phyloP scores from a whole-genome alignment of 1,140 invertebrate genomes.

The Trachymyrmex cornetzi region DNA sequence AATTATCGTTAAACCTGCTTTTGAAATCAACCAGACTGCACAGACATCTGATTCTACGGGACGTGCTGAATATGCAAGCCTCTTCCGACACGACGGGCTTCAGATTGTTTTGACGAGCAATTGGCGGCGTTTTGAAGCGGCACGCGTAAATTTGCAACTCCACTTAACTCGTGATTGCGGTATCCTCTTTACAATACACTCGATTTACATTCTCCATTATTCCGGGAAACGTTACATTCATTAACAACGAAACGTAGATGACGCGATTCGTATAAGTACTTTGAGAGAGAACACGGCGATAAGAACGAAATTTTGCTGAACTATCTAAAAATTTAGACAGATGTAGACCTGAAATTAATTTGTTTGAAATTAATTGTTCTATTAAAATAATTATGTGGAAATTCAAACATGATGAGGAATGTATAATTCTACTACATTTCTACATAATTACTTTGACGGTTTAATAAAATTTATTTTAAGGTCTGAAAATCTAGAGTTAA shows the following conservation, averaged over 20 bases:
- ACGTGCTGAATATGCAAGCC: slow-evolving; percentile 56
- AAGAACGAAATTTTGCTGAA: background rate
- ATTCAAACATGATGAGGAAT: too few species aligned
- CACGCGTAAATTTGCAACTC: slow-evolving; percentile 44
- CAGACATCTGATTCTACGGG: slow-evolving; percentile 41
- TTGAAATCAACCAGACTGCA: slow-evolving; percentile 50
- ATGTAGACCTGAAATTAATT: too few species aligned
- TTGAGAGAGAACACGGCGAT: background rate
- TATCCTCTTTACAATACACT: slow-evolving; percentile 36
- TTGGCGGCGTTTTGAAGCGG: slow-evolving; percentile 49
- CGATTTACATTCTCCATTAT: slow-evolving; percentile 22
- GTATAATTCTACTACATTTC: too few species aligned
- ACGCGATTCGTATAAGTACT: background rate
- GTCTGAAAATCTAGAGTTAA: too few species aligned
- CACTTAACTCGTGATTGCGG: slow-evolving; percentile 43
- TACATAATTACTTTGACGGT: too few species aligned
- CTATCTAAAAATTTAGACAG: too few species aligned
- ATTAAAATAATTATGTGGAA: too few species aligned
- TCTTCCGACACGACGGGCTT: slow-evolving; percentile 41
- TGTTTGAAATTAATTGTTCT: too few species aligned
- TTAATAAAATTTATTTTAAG: too few species aligned
- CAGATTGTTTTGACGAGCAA: slow-evolving; percentile 60
- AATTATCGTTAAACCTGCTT: slow-evolving; percentile 63
- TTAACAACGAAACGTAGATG: background rate
- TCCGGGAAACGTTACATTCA: background rate